phyloP scores from a whole-genome alignment of 2,113 vertebrate species.

The Corapipo altera region DNA sequence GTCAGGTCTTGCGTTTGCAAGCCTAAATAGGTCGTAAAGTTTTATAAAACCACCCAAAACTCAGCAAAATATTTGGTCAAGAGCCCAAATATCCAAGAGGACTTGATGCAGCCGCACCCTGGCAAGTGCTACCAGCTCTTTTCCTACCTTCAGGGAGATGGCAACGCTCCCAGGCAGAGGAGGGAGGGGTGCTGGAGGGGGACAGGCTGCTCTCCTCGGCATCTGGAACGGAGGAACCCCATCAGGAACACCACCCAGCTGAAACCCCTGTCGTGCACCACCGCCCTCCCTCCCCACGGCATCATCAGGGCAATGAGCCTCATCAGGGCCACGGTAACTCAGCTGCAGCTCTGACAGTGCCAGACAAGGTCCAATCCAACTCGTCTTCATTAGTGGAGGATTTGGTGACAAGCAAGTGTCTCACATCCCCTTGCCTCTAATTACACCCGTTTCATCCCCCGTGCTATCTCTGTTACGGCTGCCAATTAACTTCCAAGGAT shows the following conservation, averaged over 20 bases:
- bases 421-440: constrained; percentile 14
- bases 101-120: rapidly evolving
- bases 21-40: background rate
- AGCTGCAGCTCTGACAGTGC: background rate
- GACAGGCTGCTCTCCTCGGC: constrained; percentile 68
- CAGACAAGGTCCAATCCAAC: background rate
- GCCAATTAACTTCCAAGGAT: background rate
- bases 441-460: background rate
- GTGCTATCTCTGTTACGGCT: background rate
- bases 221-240: constrained; percentile 42
- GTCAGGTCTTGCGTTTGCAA: background rate
- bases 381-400: background rate
- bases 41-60: background rate
- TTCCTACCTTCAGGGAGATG: constrained; percentile 76
- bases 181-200: constrained; percentile 69
- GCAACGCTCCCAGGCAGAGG: constrained; percentile 70
- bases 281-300: background rate
- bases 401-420: constrained; percentile 26
- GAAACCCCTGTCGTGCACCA: rapidly evolving
- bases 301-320: background rate
- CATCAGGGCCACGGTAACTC: background rate
- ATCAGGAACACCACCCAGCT: background rate
- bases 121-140: background rate
- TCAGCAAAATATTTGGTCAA: background rate
- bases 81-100: background rate